Percentiles rank a stretch among this genome's conserved stretches.
phyloP scores from a whole-genome alignment of 2,797 vertebrate species.

The Ciconia nigra region DNA sequence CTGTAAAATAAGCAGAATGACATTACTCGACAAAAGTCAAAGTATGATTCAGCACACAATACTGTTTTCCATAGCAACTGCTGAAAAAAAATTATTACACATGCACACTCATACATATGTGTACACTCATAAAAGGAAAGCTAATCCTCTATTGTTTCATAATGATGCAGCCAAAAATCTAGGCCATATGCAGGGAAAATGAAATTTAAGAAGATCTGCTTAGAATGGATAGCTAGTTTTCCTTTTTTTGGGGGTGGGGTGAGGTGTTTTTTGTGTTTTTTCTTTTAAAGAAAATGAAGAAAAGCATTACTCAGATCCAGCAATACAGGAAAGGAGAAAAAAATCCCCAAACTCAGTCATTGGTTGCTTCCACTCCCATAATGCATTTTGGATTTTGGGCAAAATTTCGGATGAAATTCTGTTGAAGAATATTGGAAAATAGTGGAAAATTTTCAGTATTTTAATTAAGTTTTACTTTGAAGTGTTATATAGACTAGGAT shows the following conservation, averaged over 20 bases:
- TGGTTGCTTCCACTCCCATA: neutral
- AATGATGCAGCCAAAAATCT: neutral
- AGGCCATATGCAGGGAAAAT: neutral
- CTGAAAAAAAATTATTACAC: neutral
- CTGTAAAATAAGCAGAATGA: neutral
- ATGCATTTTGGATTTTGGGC: neutral
- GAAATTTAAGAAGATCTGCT: neutral
- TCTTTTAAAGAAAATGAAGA: neutral
- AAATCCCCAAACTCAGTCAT: neutral
- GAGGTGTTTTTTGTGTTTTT: neutral
- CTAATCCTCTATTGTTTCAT: neutral
- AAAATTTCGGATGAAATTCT: neutral
- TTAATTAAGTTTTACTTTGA: neutral
- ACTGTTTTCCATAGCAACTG: constrained; percentile 9
- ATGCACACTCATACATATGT: neutral
- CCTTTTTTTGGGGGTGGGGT: fast-evolving
- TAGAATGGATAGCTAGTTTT: neutral
- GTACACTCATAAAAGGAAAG: neutral
- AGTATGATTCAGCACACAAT: neutral
- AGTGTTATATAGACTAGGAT: neutral
- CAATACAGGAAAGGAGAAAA: neutral
- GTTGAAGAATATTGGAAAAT: neutral
- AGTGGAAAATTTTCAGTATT: neutral
- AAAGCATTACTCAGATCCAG: neutral
- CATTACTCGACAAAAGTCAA: constrained; percentile 3